Base-by-base conservation (phyloP, 2,888 invertebrate species). In the Acanthococcus lagerstroemiae region DNA sequence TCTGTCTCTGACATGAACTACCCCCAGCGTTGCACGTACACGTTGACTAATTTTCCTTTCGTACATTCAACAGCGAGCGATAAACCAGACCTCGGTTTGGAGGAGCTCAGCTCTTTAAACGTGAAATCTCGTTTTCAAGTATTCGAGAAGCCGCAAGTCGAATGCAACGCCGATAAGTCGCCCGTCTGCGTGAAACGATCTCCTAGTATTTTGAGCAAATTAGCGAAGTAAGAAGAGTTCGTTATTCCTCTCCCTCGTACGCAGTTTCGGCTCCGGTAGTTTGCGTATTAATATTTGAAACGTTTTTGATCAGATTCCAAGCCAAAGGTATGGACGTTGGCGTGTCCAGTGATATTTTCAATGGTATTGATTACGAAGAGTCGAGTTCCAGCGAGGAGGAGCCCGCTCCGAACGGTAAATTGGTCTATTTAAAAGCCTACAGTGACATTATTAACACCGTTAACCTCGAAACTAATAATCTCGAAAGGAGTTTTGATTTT, bases 31-130 rank as follows among this genome's bases (percentile, higher is more conserved):
- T n/a, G n/a, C n/a, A n/a, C n/a, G n/a, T n/a, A n/a, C n/a, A n/a
- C n/a, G n/a, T n/a, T n/a, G n/a, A n/a, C n/a, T n/a, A n/a, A n/a
- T n/a, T n/a, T n/a, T n/a, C n/a, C n/a, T n/a, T n/a, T n/a, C n/a
- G n/a, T n/a, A n/a, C n/a, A n/a, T n/a, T n/a, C n/a, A n/a, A 4
- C 78, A 90, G 90, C 90, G 45, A 90, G 90, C 66, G 88, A 90
- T 77, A 90, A 90, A 73, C 88, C 90, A 2, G 87, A 89, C 76
- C 80, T 90, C 55, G 92, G 91, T 1, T 79, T 92, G 12, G 88
- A 89, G 71, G 90, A 91, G 75, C 77, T 92, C 60, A 84, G 88
- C 27, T 82, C 85, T 70, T 78, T 91, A 70, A 90, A 92, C 76
- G 88, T 92, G 12, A 88, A 88, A 76, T 86, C 89, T 27, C 82